A percentile compares a stretch with the other conserved stretches of the same genome.
Conservation (phyloP, 1,140 invertebrate species). For the Watersipora subatra region DNA sequence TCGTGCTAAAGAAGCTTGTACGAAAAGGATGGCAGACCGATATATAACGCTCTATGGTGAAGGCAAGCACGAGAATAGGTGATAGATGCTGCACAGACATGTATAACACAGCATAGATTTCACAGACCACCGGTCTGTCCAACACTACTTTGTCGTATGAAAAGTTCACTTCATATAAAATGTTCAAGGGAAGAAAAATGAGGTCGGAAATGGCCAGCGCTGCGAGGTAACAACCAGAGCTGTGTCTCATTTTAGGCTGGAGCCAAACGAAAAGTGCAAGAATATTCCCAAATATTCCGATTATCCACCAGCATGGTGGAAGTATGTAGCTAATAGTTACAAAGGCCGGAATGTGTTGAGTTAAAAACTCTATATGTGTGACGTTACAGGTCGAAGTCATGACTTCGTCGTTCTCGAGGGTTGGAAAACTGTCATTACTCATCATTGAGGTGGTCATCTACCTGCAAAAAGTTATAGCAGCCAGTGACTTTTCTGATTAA, state of each 20-base stretch:
- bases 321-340: background rate
- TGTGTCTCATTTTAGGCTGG: constrained; percentile 29
- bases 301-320: constrained; percentile 22
- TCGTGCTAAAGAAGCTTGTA: background rate
- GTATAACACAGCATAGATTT: constrained; percentile 26
- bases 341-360: background rate
- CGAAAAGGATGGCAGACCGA: constrained; percentile 87
- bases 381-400: too few relatives aligned
- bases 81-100: constrained; percentile 32
- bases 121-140: constrained; percentile 21
- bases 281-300: constrained; percentile 35
- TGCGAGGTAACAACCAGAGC: constrained; percentile 35
- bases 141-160: constrained; percentile 15
- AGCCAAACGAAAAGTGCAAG: constrained; percentile 35
- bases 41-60: constrained; percentile 86
- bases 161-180: constrained; percentile 24
- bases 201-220: constrained; percentile 33
- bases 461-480: too few relatives aligned
- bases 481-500: too few relatives aligned
- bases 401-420: too few relatives aligned
- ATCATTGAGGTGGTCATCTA: too few relatives aligned
- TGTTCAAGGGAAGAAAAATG: constrained; percentile 26
- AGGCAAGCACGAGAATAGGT: constrained; percentile 47
- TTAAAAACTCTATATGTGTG: too few relatives aligned
- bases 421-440: too few relatives aligned